Evolutionary conservation across 2,113 vertebrate species (phyloP), one percentile per base, ranked within the genome.

Genomic region (Eulemur macaco): DNA sequence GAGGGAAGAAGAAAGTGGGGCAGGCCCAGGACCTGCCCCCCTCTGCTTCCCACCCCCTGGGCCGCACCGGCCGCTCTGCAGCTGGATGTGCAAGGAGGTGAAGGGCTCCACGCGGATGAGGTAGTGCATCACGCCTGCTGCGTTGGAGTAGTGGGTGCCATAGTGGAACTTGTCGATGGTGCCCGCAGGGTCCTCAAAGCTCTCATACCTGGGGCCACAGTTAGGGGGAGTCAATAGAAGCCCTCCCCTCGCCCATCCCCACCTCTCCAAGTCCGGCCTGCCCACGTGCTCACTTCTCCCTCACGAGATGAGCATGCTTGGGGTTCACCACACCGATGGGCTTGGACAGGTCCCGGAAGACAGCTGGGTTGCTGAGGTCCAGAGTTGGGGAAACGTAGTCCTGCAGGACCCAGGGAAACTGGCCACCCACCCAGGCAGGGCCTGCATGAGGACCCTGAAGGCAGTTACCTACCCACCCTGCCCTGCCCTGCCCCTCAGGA

Each of bases 71-170:
- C 99, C 99, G 1, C 99, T 99, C 99, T 99, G 99, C 97, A 99
- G 98, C 98, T 99, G 99, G 97, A 99, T 99, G 80, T 99, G 99
- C 96, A 99, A 98, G 2, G 98, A 99, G 96, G 99, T 99, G 98
- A 99, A 99, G 8, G 99, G 99, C 94, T 99, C 99, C 45, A 99
- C 99, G 76, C 99, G 99, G 98, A 99, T 99, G 99, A 99, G 99
- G 99, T 99, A 99, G 99, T 99, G 99, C 99, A 99, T 99, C 98
- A 99, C 99, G 1, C 99, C 99, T 0, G 99, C 99, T 0, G 99
- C 99, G 4, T 99, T 99, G 89, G 99, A 99, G 98, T 99, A 99
- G 99, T 99, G 99, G 4, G 99, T 99, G 95, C 99, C 99, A 0
- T 99, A 99, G 98, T 99, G 99, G 98, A 99, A 99, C 98, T 99